A percentile compares a stretch with the other conserved stretches of the same genome.
These are phyloP conservation scores for Amphimedon queenslandica DNA, from an alignment of 37 sponge, comb jelly and placozoan species.

Conservation along the genomic window DNA sequence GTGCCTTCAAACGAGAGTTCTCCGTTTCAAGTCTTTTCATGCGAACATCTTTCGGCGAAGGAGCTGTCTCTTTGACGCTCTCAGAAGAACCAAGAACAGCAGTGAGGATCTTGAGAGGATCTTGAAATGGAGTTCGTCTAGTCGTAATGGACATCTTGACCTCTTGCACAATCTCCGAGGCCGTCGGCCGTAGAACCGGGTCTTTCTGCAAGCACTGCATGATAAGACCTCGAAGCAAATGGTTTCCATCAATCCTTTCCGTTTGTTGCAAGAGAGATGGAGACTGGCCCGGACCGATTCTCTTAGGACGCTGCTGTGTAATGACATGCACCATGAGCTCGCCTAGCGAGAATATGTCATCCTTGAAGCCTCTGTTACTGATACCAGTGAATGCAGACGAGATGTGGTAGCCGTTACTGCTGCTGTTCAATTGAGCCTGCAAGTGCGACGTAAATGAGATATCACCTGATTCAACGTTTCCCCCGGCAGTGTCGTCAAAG, in stretches of 20 bases:
- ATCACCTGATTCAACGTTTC: background rate
- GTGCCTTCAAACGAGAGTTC: background rate
- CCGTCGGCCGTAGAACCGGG: background rate
- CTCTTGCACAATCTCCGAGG: background rate
- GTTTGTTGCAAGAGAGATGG: background rate
- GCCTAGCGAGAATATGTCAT: background rate
- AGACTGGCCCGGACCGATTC: background rate
- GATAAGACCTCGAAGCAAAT: background rate
- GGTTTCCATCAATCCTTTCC: background rate
- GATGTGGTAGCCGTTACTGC: no score
- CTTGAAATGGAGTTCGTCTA: background rate
- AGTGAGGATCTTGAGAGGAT: background rate
- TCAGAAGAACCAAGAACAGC: background rate
- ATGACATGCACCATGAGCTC: conserved; percentile 4
- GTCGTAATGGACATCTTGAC: background rate
- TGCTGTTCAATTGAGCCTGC: no score
- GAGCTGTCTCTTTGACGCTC: background rate
- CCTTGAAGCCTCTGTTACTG: background rate
- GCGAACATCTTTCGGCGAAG: background rate
- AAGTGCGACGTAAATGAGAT: no score
- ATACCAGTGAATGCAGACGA: background rate
- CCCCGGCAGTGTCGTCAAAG: background rate
- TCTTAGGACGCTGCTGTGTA: background rate
- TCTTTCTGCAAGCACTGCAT: conserved; percentile 10
- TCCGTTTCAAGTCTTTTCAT: conserved; percentile 1